These are phyloP conservation scores for Phylloscopus whistleri DNA, from an alignment of 2,113 vertebrate genomes.

Conservation along the genomic window DNA sequence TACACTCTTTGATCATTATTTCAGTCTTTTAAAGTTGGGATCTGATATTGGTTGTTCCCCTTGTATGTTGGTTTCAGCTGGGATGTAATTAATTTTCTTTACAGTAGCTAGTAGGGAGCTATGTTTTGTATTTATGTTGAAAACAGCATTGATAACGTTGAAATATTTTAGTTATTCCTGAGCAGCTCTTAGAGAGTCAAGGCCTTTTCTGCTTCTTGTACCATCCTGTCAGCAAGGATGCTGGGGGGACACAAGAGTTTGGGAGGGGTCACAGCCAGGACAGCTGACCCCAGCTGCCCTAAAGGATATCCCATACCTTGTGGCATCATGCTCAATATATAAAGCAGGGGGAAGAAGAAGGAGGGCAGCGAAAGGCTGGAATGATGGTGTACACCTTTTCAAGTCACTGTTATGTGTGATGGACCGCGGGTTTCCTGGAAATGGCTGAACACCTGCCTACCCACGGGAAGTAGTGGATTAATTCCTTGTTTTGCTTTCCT, in stretches of 20 bases:
- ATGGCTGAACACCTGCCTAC: background rate
- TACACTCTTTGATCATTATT: background rate
- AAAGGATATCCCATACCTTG: background rate
- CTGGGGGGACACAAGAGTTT: background rate
- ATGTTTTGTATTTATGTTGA: background rate
- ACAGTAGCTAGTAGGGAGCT: background rate
- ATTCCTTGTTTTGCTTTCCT: background rate
- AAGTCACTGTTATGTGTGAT: background rate
- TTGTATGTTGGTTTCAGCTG: background rate
- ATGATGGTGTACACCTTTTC: background rate
- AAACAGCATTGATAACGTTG: background rate
- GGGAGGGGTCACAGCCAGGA: background rate
- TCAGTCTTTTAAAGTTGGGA: background rate
- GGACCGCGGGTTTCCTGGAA: background rate
- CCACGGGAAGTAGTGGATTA: background rate
- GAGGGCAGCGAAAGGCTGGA: accelerated
- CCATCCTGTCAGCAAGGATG: background rate
- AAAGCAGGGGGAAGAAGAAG: background rate
- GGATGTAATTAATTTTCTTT: background rate
- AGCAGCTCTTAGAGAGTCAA: background rate
- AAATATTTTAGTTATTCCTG: background rate
- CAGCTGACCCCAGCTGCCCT: background rate
- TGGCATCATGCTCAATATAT: background rate
- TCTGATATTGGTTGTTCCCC: background rate
- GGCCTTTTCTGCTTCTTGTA: background rate